phyloP scores from a whole-genome alignment of 2,888 invertebrate species.

The Ophion obscuratus region DNA sequence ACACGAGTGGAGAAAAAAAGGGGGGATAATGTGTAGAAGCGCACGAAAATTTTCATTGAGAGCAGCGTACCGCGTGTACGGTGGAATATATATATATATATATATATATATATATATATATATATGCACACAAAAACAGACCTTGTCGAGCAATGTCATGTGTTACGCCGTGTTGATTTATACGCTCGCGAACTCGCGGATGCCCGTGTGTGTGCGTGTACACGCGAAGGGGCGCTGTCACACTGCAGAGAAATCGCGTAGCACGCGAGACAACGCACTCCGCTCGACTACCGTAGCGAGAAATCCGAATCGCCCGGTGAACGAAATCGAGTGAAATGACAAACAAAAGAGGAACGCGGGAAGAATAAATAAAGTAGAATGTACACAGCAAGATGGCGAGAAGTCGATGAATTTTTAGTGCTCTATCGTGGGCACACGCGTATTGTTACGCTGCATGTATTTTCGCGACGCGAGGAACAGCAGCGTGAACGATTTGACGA shows the following conservation, averaged over 20 bases:
- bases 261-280: neutral
- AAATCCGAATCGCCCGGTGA: neutral
- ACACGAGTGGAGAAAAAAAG: neutral
- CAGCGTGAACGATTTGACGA: neutral
- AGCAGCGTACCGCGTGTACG: neutral
- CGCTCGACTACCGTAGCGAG: neutral
- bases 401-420: neutral
- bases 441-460: neutral
- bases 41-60: slow-evolving; percentile 11
- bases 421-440: neutral
- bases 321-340: neutral
- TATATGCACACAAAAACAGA: slow-evolving; percentile 24
- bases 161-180: slow-evolving; percentile 52
- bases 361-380: neutral
- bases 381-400: slow-evolving; percentile 51
- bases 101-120: neutral
- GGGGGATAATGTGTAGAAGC: slow-evolving; percentile 1
- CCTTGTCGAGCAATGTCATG: slow-evolving; percentile 64
- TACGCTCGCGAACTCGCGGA: neutral
- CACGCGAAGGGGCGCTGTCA: neutral
- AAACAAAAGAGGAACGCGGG: neutral
- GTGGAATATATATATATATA: slow-evolving; percentile 5
- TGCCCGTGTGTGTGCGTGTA: no score
- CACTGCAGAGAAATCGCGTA: neutral
- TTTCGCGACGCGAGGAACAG: neutral